Evolutionary conservation across 2,113 vertebrate species (phyloP), one percentile per base, ranked within the genome.

Genomic region (Nannobrachium achirus): DNA sequence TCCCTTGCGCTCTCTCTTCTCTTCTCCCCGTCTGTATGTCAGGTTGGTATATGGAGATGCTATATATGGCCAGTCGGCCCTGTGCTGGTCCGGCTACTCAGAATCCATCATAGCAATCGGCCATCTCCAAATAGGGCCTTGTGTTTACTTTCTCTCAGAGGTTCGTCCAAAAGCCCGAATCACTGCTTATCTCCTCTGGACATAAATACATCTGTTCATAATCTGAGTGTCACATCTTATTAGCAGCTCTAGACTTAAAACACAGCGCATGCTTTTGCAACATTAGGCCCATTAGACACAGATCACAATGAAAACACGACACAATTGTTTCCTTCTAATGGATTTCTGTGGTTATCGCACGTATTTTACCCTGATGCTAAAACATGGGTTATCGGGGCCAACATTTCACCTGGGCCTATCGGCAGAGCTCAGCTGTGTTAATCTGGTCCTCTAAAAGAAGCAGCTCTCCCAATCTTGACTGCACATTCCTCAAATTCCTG

Each of bases 401-500:
- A 45, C 66, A 48, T 59, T 63, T 72, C 53, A 71, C 69, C 73
- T 74, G 58, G 46, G 13, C 4, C 45, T 53, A 39, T 58, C 3
- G 18, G 18, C 20, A 2, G 20, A 53, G 15, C 51, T 2, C 1
- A 18, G 18, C 48, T 67, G 49, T 48, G 49, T 63, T 67, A 73
- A 9, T 14, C 45, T 14, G 61, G 56, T 57, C 73, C 14, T 49
- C 56, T 3, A 19, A 20, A 20, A 4, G 7, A 60, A 53, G 41
- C 0, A 45, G 10, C 13, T 41, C 59, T 62, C 19, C 58, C 58
- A 71, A 71, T 69, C 69, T 68, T 48, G 41, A 39, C 8, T 9
- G 69, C 53, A n/a, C 81, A 86, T 87, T 88, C 77, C 58, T 79
- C 19, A 65, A 69, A 89, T 91, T 89, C 89, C 90, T 73, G 39